phyloP scores from a whole-genome alignment of 1,140 invertebrate species.

The Pomacea maculata region DNA sequence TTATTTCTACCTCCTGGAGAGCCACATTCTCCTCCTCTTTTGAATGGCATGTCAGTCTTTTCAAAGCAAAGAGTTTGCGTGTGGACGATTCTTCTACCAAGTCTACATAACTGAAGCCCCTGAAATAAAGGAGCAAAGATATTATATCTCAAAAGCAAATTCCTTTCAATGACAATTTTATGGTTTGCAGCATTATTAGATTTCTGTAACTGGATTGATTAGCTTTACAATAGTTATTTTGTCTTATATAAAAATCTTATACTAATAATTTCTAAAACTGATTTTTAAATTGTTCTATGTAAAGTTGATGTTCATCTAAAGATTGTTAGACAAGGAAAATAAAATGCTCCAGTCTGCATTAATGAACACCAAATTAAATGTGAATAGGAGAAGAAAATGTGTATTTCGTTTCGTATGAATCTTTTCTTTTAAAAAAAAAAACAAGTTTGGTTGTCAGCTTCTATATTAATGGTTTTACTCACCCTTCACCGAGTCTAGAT shows the following conservation, averaged over 20 bases:
- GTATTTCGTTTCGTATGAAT: no score
- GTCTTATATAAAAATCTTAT: not conserved
- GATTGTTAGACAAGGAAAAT: no score
- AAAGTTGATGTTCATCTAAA: no score
- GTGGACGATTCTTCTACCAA: slow-evolving; percentile 79
- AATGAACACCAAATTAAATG: no score
- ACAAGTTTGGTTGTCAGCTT: no score
- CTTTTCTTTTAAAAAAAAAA: no score
- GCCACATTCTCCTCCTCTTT: slow-evolving; percentile 81
- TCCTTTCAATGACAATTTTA: not conserved
- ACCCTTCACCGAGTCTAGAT: slow-evolving; percentile 83
- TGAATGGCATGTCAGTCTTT: slow-evolving; percentile 83
- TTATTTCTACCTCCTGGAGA: slow-evolving; percentile 79
- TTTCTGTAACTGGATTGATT: not conserved
- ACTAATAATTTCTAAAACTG: not conserved
- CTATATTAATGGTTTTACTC: slow-evolving; percentile 52
- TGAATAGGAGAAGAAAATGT: no score
- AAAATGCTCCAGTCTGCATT: no score
- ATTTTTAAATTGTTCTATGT: slow-evolving; percentile 1
- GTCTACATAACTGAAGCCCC: slow-evolving; percentile 85
- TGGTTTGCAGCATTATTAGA: not conserved
- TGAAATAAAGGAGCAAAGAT: slow-evolving; percentile 65
- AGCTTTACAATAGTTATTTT: not conserved
- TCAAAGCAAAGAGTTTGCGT: slow-evolving; percentile 80
- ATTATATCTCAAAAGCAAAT: slow-evolving; percentile 6